Evolutionary conservation across 2,888 invertebrate genomes (phyloP), one percentile per base, ranked within the genome.

Genomic region (Lomographa bimaculata): DNA sequence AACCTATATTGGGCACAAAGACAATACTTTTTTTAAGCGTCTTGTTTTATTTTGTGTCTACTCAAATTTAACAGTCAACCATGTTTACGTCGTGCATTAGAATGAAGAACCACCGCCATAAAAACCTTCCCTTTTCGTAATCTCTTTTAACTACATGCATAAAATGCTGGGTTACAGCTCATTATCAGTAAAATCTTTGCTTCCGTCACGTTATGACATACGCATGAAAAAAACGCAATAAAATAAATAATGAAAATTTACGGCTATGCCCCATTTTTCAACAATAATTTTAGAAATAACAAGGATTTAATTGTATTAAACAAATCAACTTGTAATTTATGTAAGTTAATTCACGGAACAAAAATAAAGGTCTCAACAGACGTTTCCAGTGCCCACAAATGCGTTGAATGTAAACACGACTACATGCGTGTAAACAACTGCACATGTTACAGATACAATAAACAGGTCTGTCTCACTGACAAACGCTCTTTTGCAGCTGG

Each of bases 241-340:
- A 26, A 9, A 28, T n/a, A 19, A 18, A 5, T 9, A 16, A 16
- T 7, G 7, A 7, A 7, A 7, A 3, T 19, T 24, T 9, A 5
- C 8, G 20, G 7, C 8, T 8, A 4, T 2, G 5, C 6, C 10
- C 6, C 1, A 4, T 10, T 1, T 23, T 8, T 8, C 21, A 16
- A 32, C n/a, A 28, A 17, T 5, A 28, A 18, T 19, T 26, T 14
- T 7, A 34, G 25, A 19, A 11, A 20, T 23, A 34, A 34, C 11
- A 35, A 16, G 7, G 36, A 12, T 18, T 16, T 21, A 7, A 24
- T 7, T 16, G 26, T 26, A 32, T 43, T 38, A 32, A 46, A 43
- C 51, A 49, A 51, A 54, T 54, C 49, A 35, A 27, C 35, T 16
- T 30, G 44, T 48, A 46, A 54, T 50, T 50, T 54, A 54, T 47